Evolutionary conservation across 1,140 invertebrate genomes (phyloP), one percentile per base, ranked within the genome.

Genomic region (Euglossa dilemma): DNA sequence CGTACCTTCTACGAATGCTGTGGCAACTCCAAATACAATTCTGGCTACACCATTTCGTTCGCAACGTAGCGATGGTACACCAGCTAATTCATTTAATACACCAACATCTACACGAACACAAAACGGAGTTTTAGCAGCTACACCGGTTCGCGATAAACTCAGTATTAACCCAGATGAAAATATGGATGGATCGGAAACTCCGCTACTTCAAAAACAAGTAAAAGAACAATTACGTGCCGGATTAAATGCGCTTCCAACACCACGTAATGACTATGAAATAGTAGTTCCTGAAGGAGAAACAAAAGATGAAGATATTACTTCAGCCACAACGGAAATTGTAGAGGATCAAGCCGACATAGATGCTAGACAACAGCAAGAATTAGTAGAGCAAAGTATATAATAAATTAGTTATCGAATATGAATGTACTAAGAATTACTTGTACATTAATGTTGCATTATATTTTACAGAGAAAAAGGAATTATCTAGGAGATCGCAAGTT

Each of bases 231-330:
- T 99, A 16, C 95, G 96, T 66, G 95, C 96, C 77, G 97, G 97
- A 3, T 93, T 99, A 20, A 96, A 96, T 54, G 94, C 96, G 16
- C 94, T 99, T 77, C 99, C 99, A 8, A 92, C 96, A 47, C 99
- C 99, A 0, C 97, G 97, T 83, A 99, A 99, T 93, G 99, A 99
- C 94, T 99, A 99, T 94, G 99, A 99, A 94, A 99, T 99, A 92
- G 98, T 99, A 63, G 97, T 99, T 16, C 98, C 98, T 0, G 98
- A 99, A 84, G 96, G 97, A 59, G 98, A 98, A 87, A 94, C 95
- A 45, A 95, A 95, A 20, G 95, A 96, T 79, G 95, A 95, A 6
- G 94, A 94, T 54, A 92, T 88, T 0, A 86, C 94, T 23, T 89
- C 92, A 0, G 89, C 95, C 11, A 86, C 92, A 12, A 92, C 92